phyloP scores from a whole-genome alignment of 2,113 vertebrate species.

The Oncorhynchus nerka region DNA sequence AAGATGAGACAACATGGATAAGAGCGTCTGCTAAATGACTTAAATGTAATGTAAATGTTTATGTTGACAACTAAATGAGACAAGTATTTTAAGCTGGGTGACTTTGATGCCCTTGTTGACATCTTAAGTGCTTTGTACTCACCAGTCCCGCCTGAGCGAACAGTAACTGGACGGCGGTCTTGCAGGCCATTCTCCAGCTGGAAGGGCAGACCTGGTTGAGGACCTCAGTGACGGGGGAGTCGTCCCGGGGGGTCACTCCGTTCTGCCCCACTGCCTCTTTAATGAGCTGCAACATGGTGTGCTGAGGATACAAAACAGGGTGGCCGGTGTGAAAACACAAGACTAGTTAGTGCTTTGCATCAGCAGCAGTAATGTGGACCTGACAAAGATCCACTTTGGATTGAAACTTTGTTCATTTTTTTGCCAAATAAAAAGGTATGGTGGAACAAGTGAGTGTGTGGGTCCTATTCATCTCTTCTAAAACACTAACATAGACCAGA shows the following conservation, averaged over 20 bases:
- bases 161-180: slow-evolving; percentile 94
- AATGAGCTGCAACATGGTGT: slow-evolving; percentile 93
- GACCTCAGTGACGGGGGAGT: slow-evolving; percentile 91
- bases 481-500: neutral
- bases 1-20: neutral
- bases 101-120: neutral
- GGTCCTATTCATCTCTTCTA: too few species aligned
- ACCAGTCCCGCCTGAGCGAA: slow-evolving; percentile 98
- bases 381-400: too few species aligned
- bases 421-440: too few species aligned
- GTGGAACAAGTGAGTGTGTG: too few species aligned
- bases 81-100: neutral
- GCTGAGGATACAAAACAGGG: slow-evolving; percentile 68
- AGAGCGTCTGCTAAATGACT: too few species aligned
- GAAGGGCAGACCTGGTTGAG: slow-evolving; percentile 98
- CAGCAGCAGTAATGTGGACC: neutral
- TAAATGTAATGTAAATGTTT: too few species aligned
- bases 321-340: neutral
- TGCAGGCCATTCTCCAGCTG: slow-evolving; percentile 96
- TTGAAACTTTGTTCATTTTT: too few species aligned
- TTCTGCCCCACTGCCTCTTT: slow-evolving; percentile 92
- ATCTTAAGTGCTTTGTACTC: slow-evolving; percentile 58
- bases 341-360: neutral
- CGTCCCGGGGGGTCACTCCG: slow-evolving; percentile 83
- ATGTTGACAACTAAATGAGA: neutral